Conservation (phyloP, 2,797 vertebrate species). For the Chanos chanos region DNA sequence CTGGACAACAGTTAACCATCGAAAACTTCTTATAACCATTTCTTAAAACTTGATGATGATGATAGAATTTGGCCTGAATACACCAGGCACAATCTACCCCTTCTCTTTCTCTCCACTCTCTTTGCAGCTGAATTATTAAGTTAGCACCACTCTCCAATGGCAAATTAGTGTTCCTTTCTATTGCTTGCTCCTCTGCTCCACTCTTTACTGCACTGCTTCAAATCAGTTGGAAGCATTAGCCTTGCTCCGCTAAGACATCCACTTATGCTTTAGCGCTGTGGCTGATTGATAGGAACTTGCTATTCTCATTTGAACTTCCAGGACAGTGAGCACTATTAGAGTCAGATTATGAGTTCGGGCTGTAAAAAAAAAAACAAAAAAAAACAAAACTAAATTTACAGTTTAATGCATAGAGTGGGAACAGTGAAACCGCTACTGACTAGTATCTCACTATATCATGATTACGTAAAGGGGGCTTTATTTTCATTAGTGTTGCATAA, state of each 20-base stretch:
- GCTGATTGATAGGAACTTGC: background rate
- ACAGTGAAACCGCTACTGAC: background rate
- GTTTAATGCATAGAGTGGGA: too few species aligned
- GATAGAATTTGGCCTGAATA: conserved; percentile 10
- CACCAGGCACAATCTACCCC: conserved; percentile 11
- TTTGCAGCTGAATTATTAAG: conserved; percentile 13
- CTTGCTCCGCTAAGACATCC: too few species aligned
- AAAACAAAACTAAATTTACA: too few species aligned
- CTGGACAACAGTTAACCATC: too few species aligned
- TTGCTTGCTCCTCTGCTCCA: background rate
- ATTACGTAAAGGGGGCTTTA: conserved; percentile 28
- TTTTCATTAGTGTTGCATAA: conserved; percentile 40
- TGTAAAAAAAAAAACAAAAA: too few species aligned
- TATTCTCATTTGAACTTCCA: background rate
- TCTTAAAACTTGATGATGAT: too few species aligned
- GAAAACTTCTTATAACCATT: too few species aligned
- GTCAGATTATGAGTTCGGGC: too few species aligned
- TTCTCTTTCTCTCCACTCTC: background rate
- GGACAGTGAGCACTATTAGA: background rate
- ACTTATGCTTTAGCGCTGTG: background rate
- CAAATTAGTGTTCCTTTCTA: background rate
- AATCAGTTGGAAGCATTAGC: background rate
- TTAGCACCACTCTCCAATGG: background rate
- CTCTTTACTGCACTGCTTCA: background rate
- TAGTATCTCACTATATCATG: background rate